Evolutionary conservation across 2,113 vertebrate genomes (phyloP).

Genomic region (Phrynosoma blainvillii): DNA sequence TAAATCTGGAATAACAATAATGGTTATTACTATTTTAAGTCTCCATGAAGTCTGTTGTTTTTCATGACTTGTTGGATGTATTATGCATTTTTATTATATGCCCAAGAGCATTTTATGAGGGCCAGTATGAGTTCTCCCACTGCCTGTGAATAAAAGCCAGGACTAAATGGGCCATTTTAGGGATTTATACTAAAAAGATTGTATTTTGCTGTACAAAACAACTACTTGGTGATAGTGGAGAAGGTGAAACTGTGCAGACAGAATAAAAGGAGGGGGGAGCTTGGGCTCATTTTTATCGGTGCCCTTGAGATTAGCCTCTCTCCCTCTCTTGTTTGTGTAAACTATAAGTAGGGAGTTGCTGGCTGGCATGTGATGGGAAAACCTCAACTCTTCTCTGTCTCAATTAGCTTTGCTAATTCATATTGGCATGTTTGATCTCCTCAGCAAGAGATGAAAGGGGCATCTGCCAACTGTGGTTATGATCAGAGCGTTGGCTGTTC

Average conservation of each 20-base stretch:
- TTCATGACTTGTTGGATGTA: too few relatives aligned
- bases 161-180: too few relatives aligned
- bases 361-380: conserved; percentile 69
- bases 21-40: too few relatives aligned
- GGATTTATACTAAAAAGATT: too few relatives aligned
- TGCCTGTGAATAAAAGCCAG: too few relatives aligned
- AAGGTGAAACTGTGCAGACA: conserved; percentile 5
- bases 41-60: too few relatives aligned
- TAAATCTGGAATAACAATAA: too few relatives aligned
- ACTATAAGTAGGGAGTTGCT: conserved; percentile 66
- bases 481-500: background rate
- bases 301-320: conserved; percentile 17
- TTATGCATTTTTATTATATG: too few relatives aligned
- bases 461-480: conserved; percentile 56
- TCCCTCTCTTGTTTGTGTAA: conserved; percentile 28
- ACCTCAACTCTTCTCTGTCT: conserved; percentile 20
- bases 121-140: too few relatives aligned
- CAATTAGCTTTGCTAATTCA: conserved; percentile 56
- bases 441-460: conserved; percentile 56
- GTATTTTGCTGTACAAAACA: background rate
- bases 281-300: conserved; percentile 12
- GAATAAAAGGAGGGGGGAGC: background rate
- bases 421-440: conserved; percentile 62
- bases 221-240: background rate
- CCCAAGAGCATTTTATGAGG: too few relatives aligned